These are phyloP conservation scores for Kuschelorhynchus macadamiae DNA, from an alignment of 2,888 invertebrate genomes.

Conservation along the genomic window DNA sequence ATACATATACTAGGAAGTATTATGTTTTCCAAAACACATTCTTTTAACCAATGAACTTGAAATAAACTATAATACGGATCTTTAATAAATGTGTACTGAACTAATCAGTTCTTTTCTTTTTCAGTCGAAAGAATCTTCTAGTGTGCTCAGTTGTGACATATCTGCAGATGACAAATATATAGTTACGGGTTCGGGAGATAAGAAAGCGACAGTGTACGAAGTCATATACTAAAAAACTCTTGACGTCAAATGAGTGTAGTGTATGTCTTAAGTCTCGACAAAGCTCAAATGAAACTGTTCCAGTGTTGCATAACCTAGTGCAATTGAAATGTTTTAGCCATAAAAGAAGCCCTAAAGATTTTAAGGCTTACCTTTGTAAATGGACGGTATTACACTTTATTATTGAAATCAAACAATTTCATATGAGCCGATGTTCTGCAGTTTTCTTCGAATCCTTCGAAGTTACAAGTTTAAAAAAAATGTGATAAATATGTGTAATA, in stretches of 20 bases:
- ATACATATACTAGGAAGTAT: no score
- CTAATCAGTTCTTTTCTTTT: constrained; percentile 66
- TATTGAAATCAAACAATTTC: not conserved
- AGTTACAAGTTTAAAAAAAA: constrained; percentile 59
- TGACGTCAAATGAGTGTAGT: constrained; percentile 17
- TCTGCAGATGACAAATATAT: constrained; percentile 98
- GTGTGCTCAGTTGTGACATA: constrained; percentile 98
- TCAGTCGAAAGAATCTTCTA: constrained; percentile 95
- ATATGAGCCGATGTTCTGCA: not conserved
- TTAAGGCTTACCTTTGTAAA: no score
- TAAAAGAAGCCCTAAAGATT: no score
- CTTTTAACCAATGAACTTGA: no score
- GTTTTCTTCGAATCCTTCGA: constrained; percentile 36
- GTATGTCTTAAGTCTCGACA: constrained; percentile 2
- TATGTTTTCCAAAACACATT: no score
- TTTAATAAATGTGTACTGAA: no score
- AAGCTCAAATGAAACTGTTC: not conserved
- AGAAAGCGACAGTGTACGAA: constrained; percentile 98
- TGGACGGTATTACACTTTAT: no score
- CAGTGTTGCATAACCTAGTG: not conserved
- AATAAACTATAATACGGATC: no score
- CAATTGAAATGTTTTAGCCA: no score
- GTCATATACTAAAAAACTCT: constrained; percentile 81
- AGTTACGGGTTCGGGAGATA: constrained; percentile 98
- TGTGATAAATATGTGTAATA: constrained; percentile 65